Evolutionary conservation across 2,797 vertebrate species (phyloP).

Genomic region (Ctenochaetus hawaiiensis): DNA sequence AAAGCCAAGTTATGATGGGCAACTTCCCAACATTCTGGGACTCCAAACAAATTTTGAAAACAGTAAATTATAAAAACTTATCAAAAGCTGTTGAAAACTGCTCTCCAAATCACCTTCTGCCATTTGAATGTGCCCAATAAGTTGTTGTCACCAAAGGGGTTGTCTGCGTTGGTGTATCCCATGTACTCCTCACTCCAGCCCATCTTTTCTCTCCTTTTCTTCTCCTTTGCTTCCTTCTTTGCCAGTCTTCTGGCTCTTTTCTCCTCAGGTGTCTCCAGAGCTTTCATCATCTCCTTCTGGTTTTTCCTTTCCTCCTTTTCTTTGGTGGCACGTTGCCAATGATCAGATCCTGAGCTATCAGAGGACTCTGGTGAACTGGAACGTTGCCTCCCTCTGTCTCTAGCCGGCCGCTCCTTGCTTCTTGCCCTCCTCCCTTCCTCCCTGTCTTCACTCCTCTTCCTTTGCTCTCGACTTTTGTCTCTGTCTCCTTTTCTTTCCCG

Average conservation of each 20-base stretch:
- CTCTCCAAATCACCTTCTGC: conserved; percentile 89
- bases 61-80: neutral
- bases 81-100: neutral
- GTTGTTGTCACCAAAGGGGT: conserved; percentile 99
- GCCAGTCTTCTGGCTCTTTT: conserved; percentile 94
- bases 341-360: conserved; percentile 84
- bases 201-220: conserved; percentile 98
- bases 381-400: conserved; percentile 56
- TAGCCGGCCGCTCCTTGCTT: conserved; percentile 30
- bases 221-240: conserved; percentile 97
- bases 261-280: conserved; percentile 96
- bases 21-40: neutral
- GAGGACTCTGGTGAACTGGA: conserved; percentile 85
- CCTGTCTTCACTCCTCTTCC: conserved; percentile 64
- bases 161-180: conserved; percentile 99
- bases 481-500: conserved; percentile 53
- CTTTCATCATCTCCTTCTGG: conserved; percentile 93
- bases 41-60: neutral
- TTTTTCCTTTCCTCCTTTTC: conserved; percentile 89
- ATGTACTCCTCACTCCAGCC: conserved; percentile 99
- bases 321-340: conserved; percentile 27
- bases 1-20: neutral
- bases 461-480: conserved; percentile 54
- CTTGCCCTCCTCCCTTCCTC: conserved; percentile 61
- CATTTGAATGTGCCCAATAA: conserved; percentile 97